A percentile compares a stretch with the other conserved stretches of the same genome.
These are phyloP conservation scores for Ornithorhynchus anatinus DNA, from an alignment of 2,113 vertebrate species.

Conservation along the genomic window DNA sequence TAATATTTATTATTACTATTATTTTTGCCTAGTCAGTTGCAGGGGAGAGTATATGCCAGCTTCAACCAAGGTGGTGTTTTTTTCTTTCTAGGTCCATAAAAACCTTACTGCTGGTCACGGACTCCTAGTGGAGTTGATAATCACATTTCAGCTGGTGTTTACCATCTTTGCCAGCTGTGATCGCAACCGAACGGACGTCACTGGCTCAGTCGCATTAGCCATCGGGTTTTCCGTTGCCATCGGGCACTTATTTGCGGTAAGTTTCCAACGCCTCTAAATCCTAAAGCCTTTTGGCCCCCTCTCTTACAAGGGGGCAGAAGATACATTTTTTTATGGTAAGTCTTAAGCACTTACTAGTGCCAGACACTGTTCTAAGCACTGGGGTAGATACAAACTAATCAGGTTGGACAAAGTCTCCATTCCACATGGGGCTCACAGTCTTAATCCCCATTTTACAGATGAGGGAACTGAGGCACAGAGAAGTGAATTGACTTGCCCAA, in stretches of 20 bases:
- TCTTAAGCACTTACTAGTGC: slow-evolving; percentile 3
- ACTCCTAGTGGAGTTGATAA: slow-evolving; percentile 91
- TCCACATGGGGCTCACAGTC: no score
- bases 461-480: no score
- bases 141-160: slow-evolving; percentile 96
- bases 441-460: no score
- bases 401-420: no score
- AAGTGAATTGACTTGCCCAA: no score
- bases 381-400: no score
- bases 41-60: slow-evolving; percentile 4
- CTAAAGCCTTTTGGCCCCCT: slow-evolving; percentile 12
- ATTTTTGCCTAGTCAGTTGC: no score
- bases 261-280: slow-evolving; percentile 65
- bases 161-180: slow-evolving; percentile 97
- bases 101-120: slow-evolving; percentile 84
- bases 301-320: slow-evolving; percentile 24
- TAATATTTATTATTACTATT: no score
- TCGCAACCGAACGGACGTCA: slow-evolving; percentile 87
- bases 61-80: slow-evolving; percentile 40
- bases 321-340: slow-evolving; percentile 14
- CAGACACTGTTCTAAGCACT: no score
- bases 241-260: slow-evolving; percentile 96
- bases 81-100: slow-evolving; percentile 77
- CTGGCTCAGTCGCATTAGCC: slow-evolving; percentile 87
- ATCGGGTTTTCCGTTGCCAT: slow-evolving; percentile 92